Evolutionary conservation across 2,888 invertebrate species (phyloP), one percentile per base, ranked within the genome.

Genomic region (Idaea dimidiata): DNA sequence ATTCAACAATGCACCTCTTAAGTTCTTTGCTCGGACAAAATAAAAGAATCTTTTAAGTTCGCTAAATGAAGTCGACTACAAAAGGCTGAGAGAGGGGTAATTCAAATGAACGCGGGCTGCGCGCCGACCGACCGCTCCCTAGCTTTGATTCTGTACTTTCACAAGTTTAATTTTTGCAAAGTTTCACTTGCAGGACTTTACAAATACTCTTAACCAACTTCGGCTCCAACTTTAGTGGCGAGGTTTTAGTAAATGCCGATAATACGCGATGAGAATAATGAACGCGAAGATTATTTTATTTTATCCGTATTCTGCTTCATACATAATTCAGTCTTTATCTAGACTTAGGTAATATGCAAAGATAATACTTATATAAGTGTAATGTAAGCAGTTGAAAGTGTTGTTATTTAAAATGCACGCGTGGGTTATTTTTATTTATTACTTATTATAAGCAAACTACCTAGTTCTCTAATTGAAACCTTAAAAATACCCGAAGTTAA

Each of bases 1-100:
- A 87, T 90, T 89, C 85, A 91, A 92, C 92, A 91, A 91, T 91
- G 91, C 89, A 89, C 85, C 89, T 86, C 83, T 89, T 86, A 89
- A 89, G 84, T 89, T 86, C 87, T 84, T 84, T 81, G 83, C 82
- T 73, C 72, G 80, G 67, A 72, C 76, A 80, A 90, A 91, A 89
- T 86, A 88, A 89, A 91, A 87, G 85, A 87, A 81, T 83, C 80
- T 83, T 87, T 86, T 84, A 89, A 89, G 87, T 90, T 90, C 84
- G 82, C 85, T 89, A 91, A 92, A 92, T 90, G 91, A 90, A 91
- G 88, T 86, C 80, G 91, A 89, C 87, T 89, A 91, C 91, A 91
- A 92, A 91, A 90, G 91, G 83, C 89, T 82, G 85, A 82, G 81
- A 80, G 76, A 75, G 80, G 77, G 84, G 87, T 88, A 88, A 91